Evolutionary conservation across 2,888 invertebrate genomes (phyloP), one percentile per base, ranked within the genome.

Genomic region (Bombylius discolor): DNA sequence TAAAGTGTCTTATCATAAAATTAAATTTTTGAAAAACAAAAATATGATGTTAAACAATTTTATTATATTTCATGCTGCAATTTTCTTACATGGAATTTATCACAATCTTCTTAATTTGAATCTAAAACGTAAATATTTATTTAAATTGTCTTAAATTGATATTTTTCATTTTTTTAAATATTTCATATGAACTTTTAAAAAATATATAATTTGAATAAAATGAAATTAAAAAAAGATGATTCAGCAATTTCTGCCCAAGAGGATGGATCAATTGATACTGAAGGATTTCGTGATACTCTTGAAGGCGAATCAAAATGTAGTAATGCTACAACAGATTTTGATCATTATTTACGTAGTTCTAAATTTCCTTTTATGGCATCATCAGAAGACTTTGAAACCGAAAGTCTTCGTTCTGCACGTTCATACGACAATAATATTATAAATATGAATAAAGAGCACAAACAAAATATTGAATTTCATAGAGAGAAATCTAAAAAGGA

Each of bases 361-460:
- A 49, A 50, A 45, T 44, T 14, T 14, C 34, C 34, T 34, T 49
- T 33, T 12, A 49, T 63, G 51, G 63, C 63, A 8, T 58, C 61
- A 33, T 50, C 59, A 7, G 63, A 63, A 55, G 62, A 62, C 57
- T 62, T 63, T 55, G 63, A 62, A 53, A 56, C 56, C 33, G 58
- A 58, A 23, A 60, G 58, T 55, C 39, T 52, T 53, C 12, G 50
- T 11, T 42, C 39, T 11, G 39, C 11, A 42, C 39, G 44, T 13
- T 33, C 39, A 11, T 5, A 7, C 8, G 34, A 8, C 8, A 7
- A 7, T 36, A 8, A 36, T 7, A 36, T 7, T 7, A 42, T 2
- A 11, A 42, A 42, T 42, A 11, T 8, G 5, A 42, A 42, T 42
- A 36, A 36, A 36, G 44, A 51, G 23, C 4, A 11, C 5, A 13